Evolutionary conservation across 2,888 invertebrate genomes (phyloP).

Genomic region (Dimorphilus gyrociliatus): DNA sequence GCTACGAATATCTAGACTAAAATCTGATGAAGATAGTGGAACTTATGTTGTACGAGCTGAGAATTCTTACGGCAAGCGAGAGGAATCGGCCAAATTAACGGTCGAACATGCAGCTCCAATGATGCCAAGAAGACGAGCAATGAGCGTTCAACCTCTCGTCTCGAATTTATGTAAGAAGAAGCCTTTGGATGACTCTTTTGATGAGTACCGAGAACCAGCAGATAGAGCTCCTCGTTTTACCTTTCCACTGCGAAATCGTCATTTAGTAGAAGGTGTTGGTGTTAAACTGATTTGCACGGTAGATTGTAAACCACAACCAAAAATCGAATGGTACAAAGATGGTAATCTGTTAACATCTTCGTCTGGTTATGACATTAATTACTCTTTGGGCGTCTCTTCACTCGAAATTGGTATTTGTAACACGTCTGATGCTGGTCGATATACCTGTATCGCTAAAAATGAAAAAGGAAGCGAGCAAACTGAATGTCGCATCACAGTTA

Average conservation of each 20-base stretch:
- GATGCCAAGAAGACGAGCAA: conserved; percentile 7
- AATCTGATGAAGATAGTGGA: conserved; percentile 73
- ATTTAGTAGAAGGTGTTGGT: conserved; percentile 78
- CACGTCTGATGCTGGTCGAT: conserved; percentile 87
- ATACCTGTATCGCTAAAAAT: conserved; percentile 82
- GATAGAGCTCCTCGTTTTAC: conserved; percentile 68
- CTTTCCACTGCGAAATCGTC: conserved; percentile 92
- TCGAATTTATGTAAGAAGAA: conserved; percentile 11
- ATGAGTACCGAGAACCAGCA: conserved; percentile 14
- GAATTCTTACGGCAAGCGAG: conserved; percentile 34
- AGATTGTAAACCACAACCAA: conserved; percentile 81
- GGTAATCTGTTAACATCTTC: conserved; percentile 75
- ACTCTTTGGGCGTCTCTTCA: conserved; percentile 85
- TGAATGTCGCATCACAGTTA: conserved; percentile 51
- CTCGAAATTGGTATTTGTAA: conserved; percentile 89
- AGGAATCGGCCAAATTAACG: conserved; percentile 26
- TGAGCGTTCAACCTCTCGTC: conserved; percentile 13
- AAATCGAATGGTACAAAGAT: conserved; percentile 62
- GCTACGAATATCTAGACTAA: conserved; percentile 88
- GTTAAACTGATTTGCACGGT: conserved; percentile 95
- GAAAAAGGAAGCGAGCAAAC: conserved; percentile 87
- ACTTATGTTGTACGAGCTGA: conserved; percentile 67
- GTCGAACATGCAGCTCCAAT: conserved; percentile 24
- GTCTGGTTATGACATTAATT: conserved; percentile 58
- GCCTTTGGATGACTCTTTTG: conserved; percentile 18